Evolutionary conservation across 1,140 invertebrate genomes (phyloP), one percentile per base, ranked within the genome.

Genomic region (Musca vetustissima): DNA sequence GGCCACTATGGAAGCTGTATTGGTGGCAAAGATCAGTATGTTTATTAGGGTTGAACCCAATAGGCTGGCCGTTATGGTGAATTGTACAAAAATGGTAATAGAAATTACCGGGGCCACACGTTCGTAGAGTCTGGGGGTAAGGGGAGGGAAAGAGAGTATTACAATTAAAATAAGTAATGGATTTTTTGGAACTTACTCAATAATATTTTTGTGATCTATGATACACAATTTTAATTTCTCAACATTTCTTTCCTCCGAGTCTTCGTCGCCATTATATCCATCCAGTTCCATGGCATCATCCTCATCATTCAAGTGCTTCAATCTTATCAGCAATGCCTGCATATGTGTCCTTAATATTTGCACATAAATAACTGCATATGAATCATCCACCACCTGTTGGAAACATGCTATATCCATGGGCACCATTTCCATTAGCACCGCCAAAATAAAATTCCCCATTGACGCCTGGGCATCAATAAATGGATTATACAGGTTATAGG

Each of bases 31-130:
- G 1, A 76, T 70, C 11, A 74, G 66, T 15, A 76, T 73, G 14
- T 76, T 76, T 11, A 76, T 74, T 55, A 76, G 69, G 4, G 75
- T 75, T 17, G 65, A 68, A 49, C 74, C 70, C 66, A 76, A 67
- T 7, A 74, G 73, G 50, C 55, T 67, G 55, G 74, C 75, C 14
- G 74, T 75, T 13, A 75, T 71, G 21, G 76, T 64, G 36, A 76
- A 75, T 72, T 76, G 74, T 0, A 76, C 69, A 22, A 76, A 76
- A 6, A 75, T 74, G 25, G 75, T 76, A 4, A 67, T n/a, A n/a
- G 75, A 75, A 13, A 76, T 76, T n/a, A 76, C 69, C 0, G 75
- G 74, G 1, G 67, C 50, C 0, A 76, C 65, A 19, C 24, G 19
- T 15, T 66, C 19, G 53, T 59, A 59, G 22, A 59, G 28, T 28